Conservation (phyloP, 2,113 vertebrate species). For the Datnioides undecimradiatus region DNA sequence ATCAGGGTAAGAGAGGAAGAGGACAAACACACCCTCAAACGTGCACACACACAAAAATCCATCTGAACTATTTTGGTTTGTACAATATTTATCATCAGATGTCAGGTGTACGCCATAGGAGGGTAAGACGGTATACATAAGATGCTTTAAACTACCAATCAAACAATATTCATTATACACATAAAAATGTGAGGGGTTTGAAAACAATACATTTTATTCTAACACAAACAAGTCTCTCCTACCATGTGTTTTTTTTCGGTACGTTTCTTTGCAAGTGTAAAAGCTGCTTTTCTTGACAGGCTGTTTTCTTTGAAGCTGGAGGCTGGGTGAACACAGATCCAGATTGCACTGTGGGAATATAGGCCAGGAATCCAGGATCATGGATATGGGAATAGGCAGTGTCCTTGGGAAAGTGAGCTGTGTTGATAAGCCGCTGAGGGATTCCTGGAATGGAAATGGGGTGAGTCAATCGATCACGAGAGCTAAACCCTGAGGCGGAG, state of each 20-base stretch:
- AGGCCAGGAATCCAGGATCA: conserved; percentile 42
- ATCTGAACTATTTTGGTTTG: not conserved
- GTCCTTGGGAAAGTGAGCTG: conserved; percentile 69
- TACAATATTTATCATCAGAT: not conserved
- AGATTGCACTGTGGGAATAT: conserved; percentile 40
- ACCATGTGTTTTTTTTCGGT: conserved; percentile 55
- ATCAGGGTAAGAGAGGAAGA: conserved; percentile 62
- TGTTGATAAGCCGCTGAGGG: conserved; percentile 59
- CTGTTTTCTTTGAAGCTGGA: conserved; percentile 64
- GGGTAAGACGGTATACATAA: not conserved
- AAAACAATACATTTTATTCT: not conserved
- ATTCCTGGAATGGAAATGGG: conserved; percentile 73
- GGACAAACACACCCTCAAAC: conserved; percentile 36
- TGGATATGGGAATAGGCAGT: conserved; percentile 52
- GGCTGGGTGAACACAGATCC: conserved; percentile 40
- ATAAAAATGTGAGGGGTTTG: not conserved
- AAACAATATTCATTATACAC: conserved; percentile 3
- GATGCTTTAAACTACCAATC: not conserved
- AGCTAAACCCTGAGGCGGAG: conserved; percentile 62
- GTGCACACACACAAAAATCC: conserved; percentile 12
- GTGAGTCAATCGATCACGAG: conserved; percentile 66
- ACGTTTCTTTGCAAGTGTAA: conserved; percentile 27
- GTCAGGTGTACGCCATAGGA: not conserved
- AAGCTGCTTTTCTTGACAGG: conserved; percentile 30
- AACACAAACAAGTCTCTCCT: conserved; percentile 20